A percentile compares a stretch with the other conserved stretches of the same genome.
Evolutionary conservation across 2,113 vertebrate genomes (phyloP).

Genomic region (Hassar affinis): DNA sequence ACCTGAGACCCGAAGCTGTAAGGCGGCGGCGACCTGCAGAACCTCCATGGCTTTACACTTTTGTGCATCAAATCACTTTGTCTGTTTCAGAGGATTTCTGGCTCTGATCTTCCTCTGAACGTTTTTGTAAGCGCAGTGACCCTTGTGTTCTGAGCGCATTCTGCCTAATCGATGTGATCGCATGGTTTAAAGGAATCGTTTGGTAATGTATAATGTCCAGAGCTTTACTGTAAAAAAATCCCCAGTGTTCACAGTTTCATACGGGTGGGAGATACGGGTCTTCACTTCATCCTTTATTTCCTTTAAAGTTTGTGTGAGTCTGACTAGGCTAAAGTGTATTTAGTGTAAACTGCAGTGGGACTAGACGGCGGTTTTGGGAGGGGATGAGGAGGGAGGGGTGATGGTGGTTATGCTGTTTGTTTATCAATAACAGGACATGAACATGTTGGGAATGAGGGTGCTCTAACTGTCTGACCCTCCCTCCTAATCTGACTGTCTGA

Average conservation of each 20-base stretch:
- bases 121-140: background rate
- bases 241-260: no score
- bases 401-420: background rate
- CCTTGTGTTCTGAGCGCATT: background rate
- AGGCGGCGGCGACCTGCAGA: no score
- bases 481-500: background rate
- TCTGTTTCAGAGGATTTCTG: background rate
- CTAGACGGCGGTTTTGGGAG: no score
- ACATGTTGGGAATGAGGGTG: background rate
- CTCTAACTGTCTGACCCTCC: background rate
- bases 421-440: conserved; percentile 5
- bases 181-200: background rate
- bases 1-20: background rate
- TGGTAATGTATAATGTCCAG: background rate
- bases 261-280: no score
- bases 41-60: background rate
- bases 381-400: no score
- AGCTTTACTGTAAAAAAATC: background rate
- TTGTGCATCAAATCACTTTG: background rate
- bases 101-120: background rate
- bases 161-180: no score
- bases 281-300: no score
- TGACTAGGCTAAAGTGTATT: background rate
- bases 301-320: background rate
- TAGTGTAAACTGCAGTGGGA: background rate